Percentiles rank a stretch among this genome's conserved stretches.
Evolutionary conservation across 23 tunicate species (phyloP).

Genomic region (Styela clava): DNA sequence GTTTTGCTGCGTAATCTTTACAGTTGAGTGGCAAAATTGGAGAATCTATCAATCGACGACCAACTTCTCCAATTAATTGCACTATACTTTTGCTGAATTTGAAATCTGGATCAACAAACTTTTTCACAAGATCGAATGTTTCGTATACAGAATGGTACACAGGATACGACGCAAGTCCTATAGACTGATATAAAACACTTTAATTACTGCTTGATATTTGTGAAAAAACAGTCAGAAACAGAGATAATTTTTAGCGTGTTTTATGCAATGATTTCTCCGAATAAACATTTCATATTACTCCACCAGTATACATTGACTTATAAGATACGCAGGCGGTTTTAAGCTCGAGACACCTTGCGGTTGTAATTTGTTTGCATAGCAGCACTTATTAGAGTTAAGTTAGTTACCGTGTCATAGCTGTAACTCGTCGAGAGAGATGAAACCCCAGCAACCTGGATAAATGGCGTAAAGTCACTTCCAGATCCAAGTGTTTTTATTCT

Average conservation of each 20-base stretch:
- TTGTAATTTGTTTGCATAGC: too few relatives aligned
- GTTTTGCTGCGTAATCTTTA: background rate
- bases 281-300: too few relatives aligned
- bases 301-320: too few relatives aligned
- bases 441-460: constrained; percentile 54
- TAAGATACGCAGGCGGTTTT: too few relatives aligned
- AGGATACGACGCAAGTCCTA: constrained; percentile 18
- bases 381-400: too few relatives aligned
- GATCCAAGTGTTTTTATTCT: constrained; percentile 49
- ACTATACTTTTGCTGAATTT: constrained; percentile 18
- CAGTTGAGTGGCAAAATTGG: constrained; percentile 29
- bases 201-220: too few relatives aligned
- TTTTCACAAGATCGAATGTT: constrained; percentile 22
- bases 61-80: constrained; percentile 22
- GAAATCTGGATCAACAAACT: constrained; percentile 33
- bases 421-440: constrained; percentile 26
- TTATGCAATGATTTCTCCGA: too few relatives aligned
- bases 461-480: constrained; percentile 68
- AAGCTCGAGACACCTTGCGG: too few relatives aligned
- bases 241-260: too few relatives aligned
- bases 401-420: constrained; percentile 35
- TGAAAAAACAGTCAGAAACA: too few relatives aligned
- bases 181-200: background rate
- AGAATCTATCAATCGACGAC: constrained; percentile 32
- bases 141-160: constrained; percentile 35